Conservation (phyloP, 2,888 invertebrate species). For the Ptilodon capucinus region DNA sequence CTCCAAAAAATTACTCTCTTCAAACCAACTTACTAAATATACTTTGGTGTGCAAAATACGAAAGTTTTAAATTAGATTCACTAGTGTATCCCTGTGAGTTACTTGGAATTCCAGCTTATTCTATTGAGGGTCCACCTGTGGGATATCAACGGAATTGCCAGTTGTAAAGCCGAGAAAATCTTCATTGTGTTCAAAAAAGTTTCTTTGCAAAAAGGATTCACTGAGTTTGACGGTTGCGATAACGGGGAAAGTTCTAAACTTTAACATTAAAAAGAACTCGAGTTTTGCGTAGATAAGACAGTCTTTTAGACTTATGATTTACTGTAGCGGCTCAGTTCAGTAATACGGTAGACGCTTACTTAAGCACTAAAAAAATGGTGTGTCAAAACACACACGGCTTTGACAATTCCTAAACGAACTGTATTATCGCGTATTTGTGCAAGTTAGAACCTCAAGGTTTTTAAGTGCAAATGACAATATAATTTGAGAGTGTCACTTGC, state of each 20-base stretch:
- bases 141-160: conserved; percentile 28
- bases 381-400: too few relatives aligned
- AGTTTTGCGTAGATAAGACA: background rate
- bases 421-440: too few relatives aligned
- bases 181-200: conserved; percentile 17
- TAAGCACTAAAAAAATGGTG: too few relatives aligned
- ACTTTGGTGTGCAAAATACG: conserved; percentile 39
- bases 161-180: conserved; percentile 14
- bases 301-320: too few relatives aligned
- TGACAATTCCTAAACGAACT: too few relatives aligned
- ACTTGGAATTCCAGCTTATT: conserved; percentile 32
- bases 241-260: background rate
- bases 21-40: conserved; percentile 42
- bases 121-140: conserved; percentile 42
- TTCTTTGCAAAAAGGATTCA: conserved; percentile 9
- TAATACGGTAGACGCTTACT: too few relatives aligned
- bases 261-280: background rate
- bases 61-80: conserved; percentile 62
- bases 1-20: conserved; percentile 10
- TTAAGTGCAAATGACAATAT: too few relatives aligned
- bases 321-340: too few relatives aligned
- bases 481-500: too few relatives aligned
- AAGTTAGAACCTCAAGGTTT: too few relatives aligned
- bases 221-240: background rate
- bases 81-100: conserved; percentile 34